Percentiles rank a stretch among this genome's conserved stretches.
Evolutionary conservation across 2,888 invertebrate genomes (phyloP).

Genomic region (Hemistola chrysoprasaria): DNA sequence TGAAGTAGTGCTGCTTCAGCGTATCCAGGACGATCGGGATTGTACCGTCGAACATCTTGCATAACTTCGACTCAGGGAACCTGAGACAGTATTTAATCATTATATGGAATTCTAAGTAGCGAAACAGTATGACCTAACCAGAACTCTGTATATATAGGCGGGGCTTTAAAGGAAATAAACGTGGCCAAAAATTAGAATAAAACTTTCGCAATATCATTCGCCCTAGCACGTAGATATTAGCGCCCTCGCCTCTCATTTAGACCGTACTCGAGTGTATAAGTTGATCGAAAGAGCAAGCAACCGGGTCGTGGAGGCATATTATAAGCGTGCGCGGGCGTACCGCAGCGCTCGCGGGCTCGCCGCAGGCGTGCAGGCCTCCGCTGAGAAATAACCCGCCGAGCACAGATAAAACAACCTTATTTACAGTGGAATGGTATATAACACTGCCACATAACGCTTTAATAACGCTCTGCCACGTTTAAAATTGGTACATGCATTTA

Average conservation of each 20-base stretch:
- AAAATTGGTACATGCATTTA: too few species aligned
- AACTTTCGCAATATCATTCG: too few species aligned
- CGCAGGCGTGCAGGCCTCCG: conserved; percentile 35
- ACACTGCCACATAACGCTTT: conserved; percentile 1
- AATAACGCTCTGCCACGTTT: conserved; percentile 5
- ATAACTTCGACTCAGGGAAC: conserved; percentile 95
- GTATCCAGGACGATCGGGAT: conserved; percentile 98
- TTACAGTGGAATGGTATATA: conserved; percentile 18
- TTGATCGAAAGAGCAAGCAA: conserved; percentile 52
- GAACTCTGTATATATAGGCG: too few species aligned
- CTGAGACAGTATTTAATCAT: too few species aligned
- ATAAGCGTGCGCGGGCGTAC: conserved; percentile 24
- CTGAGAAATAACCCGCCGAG: conserved; percentile 43
- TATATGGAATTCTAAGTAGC: too few species aligned
- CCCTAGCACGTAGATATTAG: too few species aligned
- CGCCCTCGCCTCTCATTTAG: too few species aligned
- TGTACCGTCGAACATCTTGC: conserved; percentile 96
- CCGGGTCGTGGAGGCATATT: conserved; percentile 23
- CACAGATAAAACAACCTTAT: conserved; percentile 55
- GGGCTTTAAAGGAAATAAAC: too few species aligned
- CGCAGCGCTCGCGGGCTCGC: conserved; percentile 39
- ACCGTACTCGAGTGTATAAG: conserved; percentile 34
- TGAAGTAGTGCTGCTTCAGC: conserved; percentile 98
- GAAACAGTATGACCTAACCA: too few species aligned
- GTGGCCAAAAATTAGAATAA: too few species aligned